Evolutionary conservation across 2,888 invertebrate species (phyloP).

Genomic region (Xanthostigma xanthostigma): DNA sequence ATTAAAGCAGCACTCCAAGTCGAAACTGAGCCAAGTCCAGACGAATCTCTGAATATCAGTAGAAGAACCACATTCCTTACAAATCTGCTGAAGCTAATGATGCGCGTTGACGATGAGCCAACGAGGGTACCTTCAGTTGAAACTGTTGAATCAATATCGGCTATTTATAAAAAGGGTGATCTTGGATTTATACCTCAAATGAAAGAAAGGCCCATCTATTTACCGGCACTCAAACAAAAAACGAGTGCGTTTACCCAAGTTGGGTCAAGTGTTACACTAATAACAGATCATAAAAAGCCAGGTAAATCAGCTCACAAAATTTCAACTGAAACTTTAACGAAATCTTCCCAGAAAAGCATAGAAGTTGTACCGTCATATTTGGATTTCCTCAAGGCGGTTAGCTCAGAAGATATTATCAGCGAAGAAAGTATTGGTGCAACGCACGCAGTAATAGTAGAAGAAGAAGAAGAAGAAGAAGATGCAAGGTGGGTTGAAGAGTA

Average conservation of each 20-base stretch:
- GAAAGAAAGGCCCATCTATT: too few species aligned
- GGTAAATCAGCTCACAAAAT: too few species aligned
- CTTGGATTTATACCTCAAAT: constrained; percentile 19
- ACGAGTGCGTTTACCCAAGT: too few species aligned
- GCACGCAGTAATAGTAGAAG: not conserved
- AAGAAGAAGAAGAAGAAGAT: constrained; percentile 19
- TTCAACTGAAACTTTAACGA: too few species aligned
- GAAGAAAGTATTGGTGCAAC: not conserved
- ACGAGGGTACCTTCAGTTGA: constrained; percentile 30
- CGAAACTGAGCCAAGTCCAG: constrained; percentile 25
- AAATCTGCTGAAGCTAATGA: constrained; percentile 20
- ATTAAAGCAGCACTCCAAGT: constrained; percentile 42
- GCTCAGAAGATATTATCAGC: not conserved
- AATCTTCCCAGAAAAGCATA: too few species aligned
- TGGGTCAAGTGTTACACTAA: too few species aligned
- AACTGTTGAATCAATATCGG: constrained; percentile 22
- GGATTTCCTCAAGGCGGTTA: not conserved
- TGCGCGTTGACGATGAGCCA: constrained; percentile 23
- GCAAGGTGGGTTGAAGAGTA: constrained; percentile 20
- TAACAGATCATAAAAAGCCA: too few species aligned
- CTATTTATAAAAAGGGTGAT: constrained; percentile 46
- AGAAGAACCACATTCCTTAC: not conserved
- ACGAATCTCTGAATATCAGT: constrained; percentile 24
- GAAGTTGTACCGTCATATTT: too few species aligned
- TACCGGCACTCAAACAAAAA: too few species aligned